Evolutionary conservation across 2,888 invertebrate genomes (phyloP), one percentile per base, ranked within the genome.

Genomic region (Mesochorus sp.): DNA sequence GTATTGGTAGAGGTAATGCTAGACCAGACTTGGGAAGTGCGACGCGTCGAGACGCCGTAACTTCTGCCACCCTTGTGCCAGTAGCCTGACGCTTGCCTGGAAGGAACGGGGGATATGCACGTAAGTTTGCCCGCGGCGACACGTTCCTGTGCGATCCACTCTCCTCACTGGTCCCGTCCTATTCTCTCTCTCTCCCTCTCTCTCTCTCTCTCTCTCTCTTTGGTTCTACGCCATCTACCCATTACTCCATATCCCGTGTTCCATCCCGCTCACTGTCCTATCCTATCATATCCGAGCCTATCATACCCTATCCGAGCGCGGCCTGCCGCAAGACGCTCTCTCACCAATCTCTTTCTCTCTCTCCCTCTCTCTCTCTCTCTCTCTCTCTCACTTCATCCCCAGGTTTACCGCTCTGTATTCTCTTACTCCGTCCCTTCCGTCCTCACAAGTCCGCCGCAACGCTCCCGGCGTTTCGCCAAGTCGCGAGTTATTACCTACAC

Each of bases 31-130:
- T 87, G 85, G 86, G 84, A 87, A 88, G 88, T 85, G 73, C 73
- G 84, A 85, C 85, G 85, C 88, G 89, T 89, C 89, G 89, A 88
- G 89, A 90, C 90, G 85, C 88, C 89, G 89, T 90, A 90, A 89
- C 88, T 90, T 88, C 85, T 89, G 84, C 86, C 86, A 87, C 88
- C 88, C 87, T 87, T 86, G 86, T 84, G 86, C 86, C 86, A 86
- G 82, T 83, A 86, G 82, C 84, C 85, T 87, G 86, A 87, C 87
- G 85, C 86, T 83, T 42, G 80, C 67, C 80, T 61, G 39, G 59
- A 80, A 81, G 62, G 83, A 81, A 83, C 81, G 84, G 57, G 76
- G 82, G 85, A 85, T 84, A 84, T 85, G 84, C 85, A 84, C 85
- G 85, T 86, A 87, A 87, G 86, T 87, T 87, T 86, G 84, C 86